Evolutionary conservation across 2,113 vertebrate species (phyloP), one percentile per base, ranked within the genome.

Genomic region (Engraulis encrasicolus): DNA sequence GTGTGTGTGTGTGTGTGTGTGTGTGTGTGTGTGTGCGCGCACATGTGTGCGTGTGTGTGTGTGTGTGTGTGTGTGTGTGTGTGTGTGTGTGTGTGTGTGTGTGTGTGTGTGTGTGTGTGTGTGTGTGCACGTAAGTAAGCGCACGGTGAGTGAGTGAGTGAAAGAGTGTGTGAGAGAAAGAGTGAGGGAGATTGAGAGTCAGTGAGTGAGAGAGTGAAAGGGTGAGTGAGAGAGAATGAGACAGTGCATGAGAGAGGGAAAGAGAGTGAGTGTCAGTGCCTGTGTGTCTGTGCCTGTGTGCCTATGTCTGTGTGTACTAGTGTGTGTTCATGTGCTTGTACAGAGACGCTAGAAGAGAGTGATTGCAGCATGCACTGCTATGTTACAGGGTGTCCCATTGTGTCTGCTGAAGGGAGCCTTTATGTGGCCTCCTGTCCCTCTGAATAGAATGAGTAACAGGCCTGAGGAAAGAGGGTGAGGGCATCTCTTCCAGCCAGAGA

Each of bases 241-340:
- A n/a, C n/a, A 27, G 58, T 11, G 23, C n/a, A 11, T 27, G 58
- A 31, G 50, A 19, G 15, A 19, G 20, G 0, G 50, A 19, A 19
- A 4, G 50, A 52, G 7, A 52, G 9, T 1, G n/a, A n/a, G n/a
- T n/a, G n/a, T 9, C 3, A 2, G 17, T 74, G 66, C 4, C 17
- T 12, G 27, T 31, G 66, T 15, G 52, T 58, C 3, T 58, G 20
- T 5, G 52, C n/a, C 19, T 19, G 52, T n/a, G 78, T 79, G 78
- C 34, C 12, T 45, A 9, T 58, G 54, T 52, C 27, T 82, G 58
- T 20, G 36, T 50, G 34, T 71, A 48, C 71, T 74, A 34, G 12
- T 71, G n/a, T 23, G 50, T 83, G 79, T 86, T 78, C 36, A 31
- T 11, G 58, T 38, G 34, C n/a, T n/a, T n/a, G n/a, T n/a, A n/a